phyloP scores from a whole-genome alignment of 2,888 invertebrate species.

The Sesia apiformis region DNA sequence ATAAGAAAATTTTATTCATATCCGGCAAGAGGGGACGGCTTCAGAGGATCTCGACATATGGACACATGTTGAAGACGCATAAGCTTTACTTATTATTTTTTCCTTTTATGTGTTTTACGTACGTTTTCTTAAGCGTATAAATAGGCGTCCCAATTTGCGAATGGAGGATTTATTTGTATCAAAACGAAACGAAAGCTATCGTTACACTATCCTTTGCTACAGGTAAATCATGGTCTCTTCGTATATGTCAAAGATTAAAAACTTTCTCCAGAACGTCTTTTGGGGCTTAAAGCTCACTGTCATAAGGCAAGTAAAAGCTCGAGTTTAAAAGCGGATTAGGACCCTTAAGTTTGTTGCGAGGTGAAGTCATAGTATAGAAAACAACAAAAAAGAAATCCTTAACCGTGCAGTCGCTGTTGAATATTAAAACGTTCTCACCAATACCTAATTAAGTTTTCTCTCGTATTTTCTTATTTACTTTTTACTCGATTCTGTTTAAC shows the following conservation, averaged over 20 bases:
- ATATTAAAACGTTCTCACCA: constrained; percentile 40
- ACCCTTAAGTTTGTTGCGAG: constrained; percentile 63
- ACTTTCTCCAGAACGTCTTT: constrained; percentile 50
- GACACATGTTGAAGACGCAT: constrained; percentile 46
- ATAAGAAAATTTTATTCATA: constrained; percentile 66
- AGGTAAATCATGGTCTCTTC: background rate
- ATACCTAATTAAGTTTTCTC: constrained; percentile 33
- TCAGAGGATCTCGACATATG: constrained; percentile 50
- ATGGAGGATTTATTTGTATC: background rate
- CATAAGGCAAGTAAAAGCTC: constrained; percentile 64
- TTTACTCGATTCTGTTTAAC: background rate
- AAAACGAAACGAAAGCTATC: background rate
- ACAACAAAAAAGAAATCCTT: constrained; percentile 46
- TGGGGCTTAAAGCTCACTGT: constrained; percentile 54
- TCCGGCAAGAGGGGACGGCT: constrained; percentile 49
- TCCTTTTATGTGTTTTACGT: constrained; percentile 12
- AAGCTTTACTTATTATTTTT: constrained; percentile 44
- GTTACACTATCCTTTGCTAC: background rate
- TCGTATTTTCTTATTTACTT: constrained; percentile 4
- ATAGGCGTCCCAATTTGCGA: constrained; percentile 7
- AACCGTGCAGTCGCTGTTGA: constrained; percentile 35
- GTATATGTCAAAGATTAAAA: constrained; percentile 15
- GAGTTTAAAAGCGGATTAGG: constrained; percentile 66
- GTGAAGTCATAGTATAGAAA: constrained; percentile 58
- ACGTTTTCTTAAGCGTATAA: constrained; percentile 8